Base-by-base conservation (phyloP, 1,140 invertebrate species). In the Macrotrachela quadricornifera region DNA sequence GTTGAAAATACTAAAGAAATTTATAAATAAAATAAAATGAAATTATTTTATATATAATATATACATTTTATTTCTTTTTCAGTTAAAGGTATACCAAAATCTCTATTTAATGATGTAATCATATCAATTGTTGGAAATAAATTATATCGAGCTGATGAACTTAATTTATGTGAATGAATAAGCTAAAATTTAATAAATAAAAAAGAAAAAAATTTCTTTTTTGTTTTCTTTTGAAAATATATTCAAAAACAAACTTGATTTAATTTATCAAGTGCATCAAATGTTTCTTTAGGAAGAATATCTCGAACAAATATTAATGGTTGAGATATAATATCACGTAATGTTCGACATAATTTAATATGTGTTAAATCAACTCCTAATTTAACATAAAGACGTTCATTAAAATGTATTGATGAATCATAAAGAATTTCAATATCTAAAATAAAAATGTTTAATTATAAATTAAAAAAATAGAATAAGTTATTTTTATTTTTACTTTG, bases 11-110 rank as follows among this genome's bases (percentile, higher is more conserved):
- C 17, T 44, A 17, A 44, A 44, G 6, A 11, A 44, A n/a, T n/a
- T n/a, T n/a, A n/a, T n/a, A 44, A 9, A 17, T 4, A 46, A 46
- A 18, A 17, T 6, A 60, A 57, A 60, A 60, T 62, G 10, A 55
- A 18, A n/a, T 58, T 46, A 15, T 11, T 44, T 16, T 46, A 37
- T 13, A 13, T 40, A 36, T 15, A 45, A 36, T 42, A n/a, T 14
- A 40, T 43, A 36, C 17, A 40, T 51, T 46, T 57, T 63, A 64
- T 63, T 59, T 68, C 66, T 36, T 64, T 60, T 17, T 60, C 59
- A 14, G 63, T 65, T 18, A 69, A 59, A 15, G 67, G 66, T 1
- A 69, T 64, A 39, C 67, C 68, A 65, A 69, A 69, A 48, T 69
- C 68, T 52, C 61, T 61, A 56, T 65, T 70, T 64, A 70, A 62